Percentiles rank a stretch among this genome's conserved stretches.
Conservation (phyloP, 2,113 vertebrate species). For the Romanogobio albipinnatus region DNA sequence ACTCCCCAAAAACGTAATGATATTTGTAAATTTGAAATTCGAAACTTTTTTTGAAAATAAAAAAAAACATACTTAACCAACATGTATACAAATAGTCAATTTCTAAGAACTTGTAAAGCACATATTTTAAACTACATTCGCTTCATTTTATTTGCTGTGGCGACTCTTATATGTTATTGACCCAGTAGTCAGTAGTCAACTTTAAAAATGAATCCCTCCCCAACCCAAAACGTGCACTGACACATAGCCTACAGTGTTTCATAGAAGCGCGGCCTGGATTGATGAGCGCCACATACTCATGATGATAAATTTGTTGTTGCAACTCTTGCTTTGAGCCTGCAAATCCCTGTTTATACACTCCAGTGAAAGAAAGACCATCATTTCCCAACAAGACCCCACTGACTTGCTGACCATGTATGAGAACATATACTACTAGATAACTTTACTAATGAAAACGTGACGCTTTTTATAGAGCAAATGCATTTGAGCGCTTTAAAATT, state of each 20-base stretch:
- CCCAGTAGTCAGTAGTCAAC: neutral
- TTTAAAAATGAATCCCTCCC: neutral
- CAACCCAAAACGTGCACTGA: neutral
- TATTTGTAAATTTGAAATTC: neutral
- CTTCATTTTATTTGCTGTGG: neutral
- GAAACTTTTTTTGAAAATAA: neutral
- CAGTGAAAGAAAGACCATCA: neutral
- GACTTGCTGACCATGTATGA: constrained; percentile 13
- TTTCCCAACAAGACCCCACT: neutral
- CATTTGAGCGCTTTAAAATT: neutral
- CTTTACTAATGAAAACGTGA: neutral
- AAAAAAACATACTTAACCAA: neutral
- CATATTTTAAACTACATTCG: neutral
- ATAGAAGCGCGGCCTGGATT: constrained; percentile 1
- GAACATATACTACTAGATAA: neutral
- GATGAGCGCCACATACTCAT: neutral
- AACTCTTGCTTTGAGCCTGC: constrained; percentile 16
- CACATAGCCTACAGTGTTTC: constrained; percentile 2
- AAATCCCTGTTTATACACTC: constrained; percentile 6
- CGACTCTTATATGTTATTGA: neutral
- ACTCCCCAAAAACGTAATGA: neutral
- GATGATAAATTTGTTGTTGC: neutral
- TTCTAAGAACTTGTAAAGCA: neutral
- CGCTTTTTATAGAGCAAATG: neutral
- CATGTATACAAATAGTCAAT: neutral